These are phyloP conservation scores for Cephus pulcher DNA, from an alignment of 2,888 invertebrate species.

Conservation along the genomic window DNA sequence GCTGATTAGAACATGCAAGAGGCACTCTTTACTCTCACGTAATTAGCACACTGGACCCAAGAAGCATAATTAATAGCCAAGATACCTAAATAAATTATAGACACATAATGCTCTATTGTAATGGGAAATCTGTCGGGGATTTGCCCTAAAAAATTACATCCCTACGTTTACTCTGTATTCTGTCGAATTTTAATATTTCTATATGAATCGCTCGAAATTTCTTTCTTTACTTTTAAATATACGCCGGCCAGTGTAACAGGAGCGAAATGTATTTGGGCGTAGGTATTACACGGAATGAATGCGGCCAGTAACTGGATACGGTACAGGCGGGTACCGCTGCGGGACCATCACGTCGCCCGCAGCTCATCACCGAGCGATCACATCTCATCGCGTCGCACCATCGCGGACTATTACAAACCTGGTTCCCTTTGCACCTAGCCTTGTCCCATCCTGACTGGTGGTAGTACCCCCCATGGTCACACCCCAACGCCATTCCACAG, in stretches of 20 bases:
- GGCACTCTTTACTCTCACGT: conserved; percentile 11
- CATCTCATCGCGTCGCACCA: conserved; percentile 64
- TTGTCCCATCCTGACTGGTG: conserved; percentile 23
- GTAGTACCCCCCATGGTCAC: not conserved
- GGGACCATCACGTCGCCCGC: conserved; percentile 64
- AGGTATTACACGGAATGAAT: conserved; percentile 38
- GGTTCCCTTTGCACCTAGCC: conserved; percentile 44
- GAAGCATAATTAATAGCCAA: not conserved
- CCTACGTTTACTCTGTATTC: not conserved
- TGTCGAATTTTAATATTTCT: not conserved
- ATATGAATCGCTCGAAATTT: not conserved
- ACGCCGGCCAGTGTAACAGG: not conserved
- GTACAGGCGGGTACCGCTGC: conserved; percentile 53
- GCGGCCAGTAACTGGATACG: conserved; percentile 57
- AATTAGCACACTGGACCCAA: not conserved
- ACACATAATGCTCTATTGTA: not conserved
- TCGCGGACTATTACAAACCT: conserved; percentile 57
- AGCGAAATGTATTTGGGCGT: not conserved
- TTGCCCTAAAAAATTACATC: not conserved
- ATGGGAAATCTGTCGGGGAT: not conserved
- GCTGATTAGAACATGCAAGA: conserved; percentile 6
- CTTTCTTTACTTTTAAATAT: not conserved
- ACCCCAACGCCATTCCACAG: conserved; percentile 52
- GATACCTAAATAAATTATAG: conserved; percentile 22
- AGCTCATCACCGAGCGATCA: conserved; percentile 65